Evolutionary conservation across 1,140 invertebrate species (phyloP), one percentile per base, ranked within the genome.

Genomic region (Trichonephila inaurata): DNA sequence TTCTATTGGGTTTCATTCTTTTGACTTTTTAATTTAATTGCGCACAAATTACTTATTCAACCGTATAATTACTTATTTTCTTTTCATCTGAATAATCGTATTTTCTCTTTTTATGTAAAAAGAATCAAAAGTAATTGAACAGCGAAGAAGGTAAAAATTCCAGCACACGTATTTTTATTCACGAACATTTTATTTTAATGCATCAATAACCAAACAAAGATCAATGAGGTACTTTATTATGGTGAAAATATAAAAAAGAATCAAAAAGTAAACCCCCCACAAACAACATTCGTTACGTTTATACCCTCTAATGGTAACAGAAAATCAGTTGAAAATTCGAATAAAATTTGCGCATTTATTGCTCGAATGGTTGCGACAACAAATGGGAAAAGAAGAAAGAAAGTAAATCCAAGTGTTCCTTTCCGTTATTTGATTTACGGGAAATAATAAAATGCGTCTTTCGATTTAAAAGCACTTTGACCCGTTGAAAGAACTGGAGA

Each of bases 381-480:
- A 83, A 60, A 83, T 83, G 19, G 33, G 40, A 60, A 77, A 58
- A 19, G 44, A 0, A 28, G 21, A 60, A 83, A 83, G n/a, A 83
- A 83, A 19, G 18, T 18, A 51, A 83, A 83, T 12, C 44, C 40
- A 16, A 21, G 82, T 24, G 51, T 58, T 83, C 51, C 82, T 51
- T 51, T 83, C 82, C 44, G 82, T 83, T 24, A 83, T 24, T 83
- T 83, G 82, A 83, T 83, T 83, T 83, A 83, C 82, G 44, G 51
- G 82, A 83, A 83, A 51, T 83, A 83, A 83, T 83, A 83, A 83
- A 83, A 83, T 21, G 40, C 82, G 24, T 77, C 72, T 77, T 77
- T 77, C 72, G 82, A 83, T 83, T 83, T 83, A 83, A 83, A 83
- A 83, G 82, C 82, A 83, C 82, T 83, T 83, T 83, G 44, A 83